A percentile compares a stretch with the other conserved stretches of the same genome.
phyloP scores from a whole-genome alignment of 2,113 vertebrate species.

The Myanophis thanlyinensis region DNA sequence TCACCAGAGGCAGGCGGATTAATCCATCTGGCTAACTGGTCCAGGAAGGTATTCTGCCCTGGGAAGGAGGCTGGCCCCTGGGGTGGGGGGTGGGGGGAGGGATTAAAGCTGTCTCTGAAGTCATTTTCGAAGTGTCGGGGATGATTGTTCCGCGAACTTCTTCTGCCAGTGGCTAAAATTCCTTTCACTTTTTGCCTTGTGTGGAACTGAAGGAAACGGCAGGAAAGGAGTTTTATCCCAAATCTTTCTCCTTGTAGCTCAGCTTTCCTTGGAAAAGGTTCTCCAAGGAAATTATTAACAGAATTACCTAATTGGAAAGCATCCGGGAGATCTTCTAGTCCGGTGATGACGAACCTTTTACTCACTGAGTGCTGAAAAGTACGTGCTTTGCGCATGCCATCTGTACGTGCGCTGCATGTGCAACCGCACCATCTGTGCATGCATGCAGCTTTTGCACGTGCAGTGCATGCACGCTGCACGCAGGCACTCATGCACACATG shows the following conservation, averaged over 20 bases:
- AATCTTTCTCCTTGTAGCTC: not conserved
- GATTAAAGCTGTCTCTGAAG: conserved; percentile 35
- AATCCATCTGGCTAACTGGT: not conserved
- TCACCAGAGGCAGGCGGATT: not conserved
- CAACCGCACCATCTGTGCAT: too few species aligned
- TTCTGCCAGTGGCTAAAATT: conserved; percentile 44
- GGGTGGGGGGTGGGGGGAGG: not conserved
- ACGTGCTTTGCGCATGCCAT: too few species aligned
- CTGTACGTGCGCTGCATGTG: too few species aligned
- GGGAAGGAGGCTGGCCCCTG: conserved; percentile 12
- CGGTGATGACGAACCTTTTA: too few species aligned
- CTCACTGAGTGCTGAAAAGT: too few species aligned
- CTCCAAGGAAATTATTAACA: not conserved
- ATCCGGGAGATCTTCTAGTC: not conserved
- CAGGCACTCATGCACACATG: too few species aligned
- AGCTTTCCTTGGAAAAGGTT: not conserved
- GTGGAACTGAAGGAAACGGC: conserved; percentile 41
- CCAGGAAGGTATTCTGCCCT: conserved; percentile 16
- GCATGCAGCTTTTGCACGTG: too few species aligned
- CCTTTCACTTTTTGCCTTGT: conserved; percentile 48
- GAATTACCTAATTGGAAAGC: not conserved
- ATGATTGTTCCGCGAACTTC: conserved; percentile 34
- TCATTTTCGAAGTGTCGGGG: conserved; percentile 29
- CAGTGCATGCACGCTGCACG: too few species aligned
- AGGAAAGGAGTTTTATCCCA: conserved; percentile 23